Percentiles rank a stretch among this genome's conserved stretches.
phyloP scores from a whole-genome alignment of 2,113 vertebrate genomes.

The Myrmecophaga tridactyla region DNA sequence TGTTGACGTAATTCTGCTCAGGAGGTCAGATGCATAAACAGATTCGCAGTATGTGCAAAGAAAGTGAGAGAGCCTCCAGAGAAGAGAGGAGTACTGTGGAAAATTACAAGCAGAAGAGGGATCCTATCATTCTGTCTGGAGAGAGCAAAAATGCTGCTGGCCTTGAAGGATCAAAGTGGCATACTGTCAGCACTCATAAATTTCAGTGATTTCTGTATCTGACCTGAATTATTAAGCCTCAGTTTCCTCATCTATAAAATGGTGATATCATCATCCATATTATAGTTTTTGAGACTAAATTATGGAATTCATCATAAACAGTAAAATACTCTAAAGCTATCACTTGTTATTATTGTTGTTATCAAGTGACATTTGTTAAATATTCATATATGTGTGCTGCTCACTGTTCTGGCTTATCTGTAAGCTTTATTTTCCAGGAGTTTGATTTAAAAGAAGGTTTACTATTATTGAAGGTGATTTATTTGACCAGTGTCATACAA shows the following conservation, averaged over 20 bases:
- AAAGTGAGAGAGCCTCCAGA: not conserved
- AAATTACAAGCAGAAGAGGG: not conserved
- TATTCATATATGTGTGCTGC: not conserved
- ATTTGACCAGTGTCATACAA: not conserved
- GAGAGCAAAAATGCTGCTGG: not conserved
- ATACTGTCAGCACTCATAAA: not conserved
- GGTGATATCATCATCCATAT: not conserved
- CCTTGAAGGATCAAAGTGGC: not conserved
- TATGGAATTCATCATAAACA: not conserved
- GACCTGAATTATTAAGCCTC: not conserved
- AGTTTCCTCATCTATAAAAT: not conserved
- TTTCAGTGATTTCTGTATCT: not conserved
- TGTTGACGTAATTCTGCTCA: not conserved
- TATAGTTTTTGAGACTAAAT: not conserved
- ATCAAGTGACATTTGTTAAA: not conserved
- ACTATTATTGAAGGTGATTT: not conserved
- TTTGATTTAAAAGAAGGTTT: not conserved
- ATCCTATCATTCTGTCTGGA: not conserved
- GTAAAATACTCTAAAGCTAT: not conserved
- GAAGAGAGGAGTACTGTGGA: not conserved
- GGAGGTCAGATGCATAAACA: not conserved
- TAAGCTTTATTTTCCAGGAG: not conserved
- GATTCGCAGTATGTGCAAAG: not conserved
- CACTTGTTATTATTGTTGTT: not conserved
- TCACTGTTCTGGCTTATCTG: not conserved